phyloP scores from a whole-genome alignment of 1,140 invertebrate species.

The Aphelenchoides fujianensis region DNA sequence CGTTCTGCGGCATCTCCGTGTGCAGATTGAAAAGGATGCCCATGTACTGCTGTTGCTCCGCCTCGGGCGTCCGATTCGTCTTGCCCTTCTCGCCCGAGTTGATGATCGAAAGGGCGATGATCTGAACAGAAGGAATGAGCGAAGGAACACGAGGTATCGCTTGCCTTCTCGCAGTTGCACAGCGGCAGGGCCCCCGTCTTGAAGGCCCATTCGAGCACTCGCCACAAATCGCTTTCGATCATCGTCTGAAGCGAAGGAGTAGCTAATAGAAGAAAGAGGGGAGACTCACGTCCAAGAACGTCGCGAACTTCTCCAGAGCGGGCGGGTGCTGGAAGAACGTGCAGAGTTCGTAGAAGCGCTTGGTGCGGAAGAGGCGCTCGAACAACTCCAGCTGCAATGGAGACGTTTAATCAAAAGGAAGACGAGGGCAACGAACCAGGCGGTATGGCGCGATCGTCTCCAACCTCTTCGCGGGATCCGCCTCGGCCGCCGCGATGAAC shows the following conservation, averaged over 20 bases:
- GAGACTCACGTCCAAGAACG: not conserved
- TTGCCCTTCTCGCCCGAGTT: not conserved
- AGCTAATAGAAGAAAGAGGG: not conserved
- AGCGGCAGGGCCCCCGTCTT: not conserved
- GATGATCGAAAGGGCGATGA: not conserved
- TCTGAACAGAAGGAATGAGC: not conserved
- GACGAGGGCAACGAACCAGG: too few species aligned
- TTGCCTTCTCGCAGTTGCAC: not conserved
- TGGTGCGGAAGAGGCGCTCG: too few species aligned
- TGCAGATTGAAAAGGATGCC: not conserved
- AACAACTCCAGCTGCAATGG: too few species aligned
- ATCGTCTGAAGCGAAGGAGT: not conserved
- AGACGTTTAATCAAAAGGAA: too few species aligned
- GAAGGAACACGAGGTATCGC: not conserved
- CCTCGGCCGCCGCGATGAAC: too few species aligned
- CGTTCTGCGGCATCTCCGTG: not conserved
- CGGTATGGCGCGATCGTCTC: too few species aligned
- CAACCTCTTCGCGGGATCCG: too few species aligned
- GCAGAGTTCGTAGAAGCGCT: not conserved
- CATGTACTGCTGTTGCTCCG: too few species aligned
- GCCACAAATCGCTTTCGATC: not conserved
- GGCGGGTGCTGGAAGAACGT: not conserved
- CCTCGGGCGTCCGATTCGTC: too few species aligned
- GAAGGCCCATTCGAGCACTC: not conserved
- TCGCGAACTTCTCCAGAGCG: not conserved